phyloP scores from a whole-genome alignment of 2,797 vertebrate genomes.

The Sciaenops ocellatus region DNA sequence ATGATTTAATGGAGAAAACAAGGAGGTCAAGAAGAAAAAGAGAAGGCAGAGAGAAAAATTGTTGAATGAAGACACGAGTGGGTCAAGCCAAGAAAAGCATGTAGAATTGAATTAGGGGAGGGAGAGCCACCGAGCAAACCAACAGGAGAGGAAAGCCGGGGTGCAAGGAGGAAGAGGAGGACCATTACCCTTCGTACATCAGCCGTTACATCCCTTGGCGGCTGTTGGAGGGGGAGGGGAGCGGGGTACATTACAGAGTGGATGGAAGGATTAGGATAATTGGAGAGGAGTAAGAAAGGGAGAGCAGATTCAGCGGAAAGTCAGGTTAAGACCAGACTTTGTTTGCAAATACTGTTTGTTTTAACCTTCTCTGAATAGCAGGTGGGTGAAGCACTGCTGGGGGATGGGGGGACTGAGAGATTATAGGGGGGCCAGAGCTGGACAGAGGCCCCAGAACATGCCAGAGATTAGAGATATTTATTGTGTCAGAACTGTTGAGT shows the following conservation, averaged over 20 bases:
- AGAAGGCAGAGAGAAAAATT: constrained; percentile 45
- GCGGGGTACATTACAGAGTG: constrained; percentile 35
- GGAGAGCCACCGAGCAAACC: constrained; percentile 64
- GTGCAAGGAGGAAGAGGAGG: constrained; percentile 76
- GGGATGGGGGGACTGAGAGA: neutral
- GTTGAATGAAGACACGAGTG: constrained; percentile 54
- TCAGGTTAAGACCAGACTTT: constrained; percentile 42
- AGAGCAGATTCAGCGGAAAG: constrained; percentile 45
- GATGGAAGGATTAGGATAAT: constrained; percentile 62
- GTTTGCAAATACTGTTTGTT: constrained; percentile 59
- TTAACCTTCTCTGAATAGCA: constrained; percentile 43
- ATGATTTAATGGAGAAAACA: constrained; percentile 56
- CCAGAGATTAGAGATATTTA: constrained; percentile 18
- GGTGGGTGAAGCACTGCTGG: constrained; percentile 34
- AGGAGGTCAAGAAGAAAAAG: constrained; percentile 45
- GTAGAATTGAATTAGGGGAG: constrained; percentile 82
- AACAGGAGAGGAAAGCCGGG: constrained; percentile 62
- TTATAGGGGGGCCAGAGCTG: neutral
- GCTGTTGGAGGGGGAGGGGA: neutral
- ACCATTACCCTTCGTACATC: constrained; percentile 77
- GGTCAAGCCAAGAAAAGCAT: constrained; percentile 81
- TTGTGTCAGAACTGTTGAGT: constrained; percentile 13
- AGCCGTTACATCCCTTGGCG: constrained; percentile 73
- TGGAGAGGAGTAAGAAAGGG: constrained; percentile 49
- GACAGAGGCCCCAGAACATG: constrained; percentile 21